Percentiles rank a stretch among this genome's conserved stretches.
Evolutionary conservation across 2,797 vertebrate genomes (phyloP).

Genomic region (Mallotus villosus): DNA sequence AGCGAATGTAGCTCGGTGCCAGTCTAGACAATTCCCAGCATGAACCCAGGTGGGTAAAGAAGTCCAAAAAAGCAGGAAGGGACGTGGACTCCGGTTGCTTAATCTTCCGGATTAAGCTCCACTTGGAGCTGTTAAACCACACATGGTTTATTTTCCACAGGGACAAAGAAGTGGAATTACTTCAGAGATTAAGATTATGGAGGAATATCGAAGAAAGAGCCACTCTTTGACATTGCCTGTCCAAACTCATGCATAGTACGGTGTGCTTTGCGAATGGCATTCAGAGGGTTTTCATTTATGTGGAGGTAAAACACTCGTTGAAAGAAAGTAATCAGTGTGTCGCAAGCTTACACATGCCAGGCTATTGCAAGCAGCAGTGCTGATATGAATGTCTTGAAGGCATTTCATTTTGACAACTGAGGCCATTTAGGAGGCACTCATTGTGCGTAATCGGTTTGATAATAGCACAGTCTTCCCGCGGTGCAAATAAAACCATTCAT

Average conservation of each 20-base stretch:
- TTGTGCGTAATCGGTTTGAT: constrained; percentile 41
- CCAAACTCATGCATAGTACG: too few species aligned
- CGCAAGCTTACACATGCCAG: constrained; percentile 5
- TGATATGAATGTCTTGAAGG: constrained; percentile 33
- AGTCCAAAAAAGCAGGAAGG: too few species aligned
- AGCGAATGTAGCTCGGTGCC: not conserved
- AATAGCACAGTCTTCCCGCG: not conserved
- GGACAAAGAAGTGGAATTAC: not conserved
- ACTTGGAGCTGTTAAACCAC: not conserved
- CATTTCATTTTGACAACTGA: constrained; percentile 38
- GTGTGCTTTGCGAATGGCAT: not conserved
- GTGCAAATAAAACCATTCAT: constrained; percentile 32
- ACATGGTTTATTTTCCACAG: not conserved
- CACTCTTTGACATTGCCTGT: too few species aligned
- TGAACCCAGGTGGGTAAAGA: too few species aligned
- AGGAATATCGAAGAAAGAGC: too few species aligned
- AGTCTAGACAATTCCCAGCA: too few species aligned
- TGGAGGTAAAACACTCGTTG: not conserved
- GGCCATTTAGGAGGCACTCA: constrained; percentile 31
- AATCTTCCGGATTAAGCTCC: not conserved
- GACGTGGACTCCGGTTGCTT: too few species aligned
- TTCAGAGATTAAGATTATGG: too few species aligned
- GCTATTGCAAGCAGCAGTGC: constrained; percentile 25
- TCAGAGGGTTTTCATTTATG: not conserved
- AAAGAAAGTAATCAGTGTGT: not conserved